A percentile compares a stretch with the other conserved stretches of the same genome.
Evolutionary conservation across 2,888 invertebrate species (phyloP).

Genomic region (Morpho helenor): DNA sequence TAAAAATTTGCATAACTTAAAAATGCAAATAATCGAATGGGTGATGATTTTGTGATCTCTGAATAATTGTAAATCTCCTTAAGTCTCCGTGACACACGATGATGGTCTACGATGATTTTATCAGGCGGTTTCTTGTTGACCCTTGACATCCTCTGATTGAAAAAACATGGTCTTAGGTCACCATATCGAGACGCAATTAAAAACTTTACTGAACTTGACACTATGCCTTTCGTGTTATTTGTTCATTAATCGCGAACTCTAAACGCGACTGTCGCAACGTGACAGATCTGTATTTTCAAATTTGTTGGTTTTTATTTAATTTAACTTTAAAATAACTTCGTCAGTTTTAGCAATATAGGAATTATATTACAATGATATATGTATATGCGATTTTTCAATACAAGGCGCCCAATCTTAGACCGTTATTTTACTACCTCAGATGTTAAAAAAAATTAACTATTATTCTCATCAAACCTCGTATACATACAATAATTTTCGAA

Average conservation of each 20-base stretch:
- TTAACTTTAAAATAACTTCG: neutral
- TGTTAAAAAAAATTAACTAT: slow-evolving; percentile 7
- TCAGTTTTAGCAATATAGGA: neutral
- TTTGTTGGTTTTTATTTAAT: neutral
- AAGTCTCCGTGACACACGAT: too few relatives aligned
- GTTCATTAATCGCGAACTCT: too few relatives aligned
- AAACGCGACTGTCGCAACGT: neutral
- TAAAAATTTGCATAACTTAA: too few relatives aligned
- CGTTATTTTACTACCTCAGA: slow-evolving; percentile 27
- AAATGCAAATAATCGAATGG: too few relatives aligned
- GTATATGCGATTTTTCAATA: neutral
- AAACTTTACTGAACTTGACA: too few relatives aligned
- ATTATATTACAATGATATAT: neutral
- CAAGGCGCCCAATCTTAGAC: slow-evolving; percentile 16
- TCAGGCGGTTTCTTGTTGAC: neutral
- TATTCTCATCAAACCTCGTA: slow-evolving; percentile 1
- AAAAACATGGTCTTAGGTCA: too few relatives aligned
- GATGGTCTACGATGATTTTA: too few relatives aligned
- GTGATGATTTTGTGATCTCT: too few relatives aligned
- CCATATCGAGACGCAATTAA: too few relatives aligned
- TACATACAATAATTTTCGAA: slow-evolving; percentile 14
- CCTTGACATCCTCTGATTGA: too few relatives aligned
- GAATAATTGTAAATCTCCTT: neutral
- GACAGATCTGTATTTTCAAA: neutral
- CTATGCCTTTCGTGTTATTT: too few relatives aligned